Evolutionary conservation across 2,888 invertebrate genomes (phyloP), one percentile per base, ranked within the genome.

Genomic region (Micoletzkya japonica): DNA sequence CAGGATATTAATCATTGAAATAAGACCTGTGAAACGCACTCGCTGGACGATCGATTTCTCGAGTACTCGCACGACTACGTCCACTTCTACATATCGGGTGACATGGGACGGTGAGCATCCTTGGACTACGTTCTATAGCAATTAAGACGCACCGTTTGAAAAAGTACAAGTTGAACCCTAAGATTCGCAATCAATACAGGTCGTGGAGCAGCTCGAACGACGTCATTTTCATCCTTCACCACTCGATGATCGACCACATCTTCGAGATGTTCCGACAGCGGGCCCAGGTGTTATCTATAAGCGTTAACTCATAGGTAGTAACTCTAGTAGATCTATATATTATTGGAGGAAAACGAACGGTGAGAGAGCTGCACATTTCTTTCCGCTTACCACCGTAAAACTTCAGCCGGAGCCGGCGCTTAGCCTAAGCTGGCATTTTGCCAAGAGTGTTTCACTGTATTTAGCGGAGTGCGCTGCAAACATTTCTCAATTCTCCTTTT

Each of bases 161-260:
- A n/a, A n/a, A n/a, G n/a, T n/a, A n/a, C n/a, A n/a, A n/a, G n/a
- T n/a, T n/a, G n/a, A n/a, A n/a, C n/a, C n/a, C n/a, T n/a, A n/a
- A n/a, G n/a, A n/a, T n/a, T n/a, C n/a, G n/a, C n/a, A n/a, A 57
- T 57, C 10, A 30, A 30, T 39, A 4, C 54, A 66, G 64, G 34
- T 58, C 77, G 37, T 75, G 73, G 57, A 77, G 81, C 2, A 84
- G 86, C 0, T 86, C 86, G 6, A 86, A 85, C 59, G 87, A 87
- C 73, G 85, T 87, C 4, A 76, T 84, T 52, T 87, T 87, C 76
- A 86, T 83, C 69, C 76, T 86, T 57, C 86, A 86, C 59, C 87
- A 87, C 72, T 76, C 81, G 3, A 86, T 86, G 77, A 78, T 86
- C 36, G 86, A 87, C 74, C 79, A 81, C 57, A 74, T 86, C 3